Base-by-base conservation (phyloP, 2,888 invertebrate species). In the Micropterix aruncella region DNA sequence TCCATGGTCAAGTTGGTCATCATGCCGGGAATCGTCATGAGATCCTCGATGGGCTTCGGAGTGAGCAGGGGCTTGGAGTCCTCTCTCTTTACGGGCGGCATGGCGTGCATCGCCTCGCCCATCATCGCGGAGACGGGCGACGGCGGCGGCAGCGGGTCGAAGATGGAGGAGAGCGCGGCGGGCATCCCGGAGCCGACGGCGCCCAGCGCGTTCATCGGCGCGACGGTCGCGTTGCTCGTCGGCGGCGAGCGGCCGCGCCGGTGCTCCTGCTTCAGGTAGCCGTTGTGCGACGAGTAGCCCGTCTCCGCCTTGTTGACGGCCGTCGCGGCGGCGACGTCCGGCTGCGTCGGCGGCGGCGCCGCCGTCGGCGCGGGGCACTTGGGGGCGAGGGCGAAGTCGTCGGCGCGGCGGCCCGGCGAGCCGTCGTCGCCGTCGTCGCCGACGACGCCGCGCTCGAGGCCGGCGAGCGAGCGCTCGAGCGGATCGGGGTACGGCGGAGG, bases 381-480 rank as follows among this genome's bases (percentile, higher is more conserved):
- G 12, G 52, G 51, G 43, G 62, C 62, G 37, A 60, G 49, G 18
- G 61, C 47, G 48, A 62, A 48, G 47, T 64, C 64, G 15, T 59
- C 52, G 54, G 65, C 71, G 19, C 72, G 68, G 47, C 70, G 69
- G 57, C 69, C 60, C 37, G 73, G 63, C 41, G 66, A 59, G 47
- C 66, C 59, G 43, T 71, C 69, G 40, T 66, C 69, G 45, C 71
- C 67, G 41, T 70, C 65, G 50, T 64, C 69, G 19, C 70, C 67
- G 48, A 74, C 69, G 38, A 74, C 64, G 50, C 73, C 75, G 42
- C 79, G 75, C 61, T 83, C 83, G 52, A 83, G 64, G 53, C 77
- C 80, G 41, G 82, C 82, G 54, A 83, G 65, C 44, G 81, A 79
- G 52, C 80, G 75, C 61, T 83, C 83, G 53, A 83, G 70, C 16